Evolutionary conservation across 2,797 vertebrate genomes (phyloP), one percentile per base, ranked within the genome.

Genomic region (Typhlichthys subterraneus): DNA sequence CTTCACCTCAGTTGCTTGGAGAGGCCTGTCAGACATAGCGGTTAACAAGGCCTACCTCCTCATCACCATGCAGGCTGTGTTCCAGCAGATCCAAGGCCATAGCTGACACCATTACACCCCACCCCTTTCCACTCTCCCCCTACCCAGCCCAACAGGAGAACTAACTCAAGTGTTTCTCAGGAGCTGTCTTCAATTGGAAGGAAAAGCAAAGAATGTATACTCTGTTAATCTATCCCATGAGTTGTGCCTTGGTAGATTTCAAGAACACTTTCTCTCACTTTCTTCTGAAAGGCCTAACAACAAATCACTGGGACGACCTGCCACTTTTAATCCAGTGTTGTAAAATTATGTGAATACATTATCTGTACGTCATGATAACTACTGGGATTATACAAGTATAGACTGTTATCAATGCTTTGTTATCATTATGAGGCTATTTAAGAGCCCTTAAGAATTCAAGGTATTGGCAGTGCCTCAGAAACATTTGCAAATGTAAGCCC

Each of bases 1-100:
- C 82, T 80, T 80, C 83, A 83, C 84, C 79, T 92, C 86, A 73
- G 72, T 76, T 83, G 84, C 85, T 80, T 76, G 64, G 74, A 88
- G 81, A 89, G 85, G 79, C 72, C 86, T 88, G 88, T 88, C 89
- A 89, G 76, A 83, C 83, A 79, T 79, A 73, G 76, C 77, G 74
- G 85, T 90, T 88, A 88, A 89, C 87, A 89, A 88, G 81, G 87
- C 67, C 74, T 78, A 65, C 65, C 70, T 65, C 77, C 79, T 82
- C 72, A 87, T 88, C 85, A 69, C 65, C 68, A 90, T 88, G 87
- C 84, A 52, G 78, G 48, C 69, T 15, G 57, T 65, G 77, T 80
- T 76, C 73, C 71, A 61, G 77, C 68, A 75, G 69, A 88, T 87
- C 75, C 81, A 76, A 84, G 83, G 68, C 80, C 73, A 87, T 85